Conservation (phyloP, 2,113 vertebrate species). For the Equus przewalskii region DNA sequence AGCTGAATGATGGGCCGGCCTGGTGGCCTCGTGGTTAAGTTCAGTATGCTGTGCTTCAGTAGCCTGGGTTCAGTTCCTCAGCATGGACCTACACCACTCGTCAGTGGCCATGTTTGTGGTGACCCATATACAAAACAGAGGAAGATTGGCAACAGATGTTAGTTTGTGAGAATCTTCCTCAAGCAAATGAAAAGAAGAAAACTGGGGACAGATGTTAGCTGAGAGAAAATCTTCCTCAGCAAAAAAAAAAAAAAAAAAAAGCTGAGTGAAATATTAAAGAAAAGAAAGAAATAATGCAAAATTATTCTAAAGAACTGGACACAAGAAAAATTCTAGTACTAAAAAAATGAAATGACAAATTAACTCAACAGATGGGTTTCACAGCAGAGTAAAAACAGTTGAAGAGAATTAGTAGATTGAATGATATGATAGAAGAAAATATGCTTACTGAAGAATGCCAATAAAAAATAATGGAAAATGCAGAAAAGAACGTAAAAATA, state of each 20-base stretch:
- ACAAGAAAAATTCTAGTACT: neutral
- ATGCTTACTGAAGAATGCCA: neutral
- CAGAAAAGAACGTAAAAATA: neutral
- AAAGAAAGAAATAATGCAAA: neutral
- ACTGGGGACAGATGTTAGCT: too few relatives aligned
- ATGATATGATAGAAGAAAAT: neutral
- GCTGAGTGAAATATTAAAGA: neutral
- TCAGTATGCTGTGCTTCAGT: too few relatives aligned
- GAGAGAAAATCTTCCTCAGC: too few relatives aligned
- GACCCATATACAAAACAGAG: too few relatives aligned
- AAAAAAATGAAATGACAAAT: conserved; percentile 8
- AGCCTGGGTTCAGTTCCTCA: too few relatives aligned
- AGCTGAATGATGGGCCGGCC: neutral
- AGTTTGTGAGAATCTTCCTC: too few relatives aligned
- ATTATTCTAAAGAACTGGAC: neutral
- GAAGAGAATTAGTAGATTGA: neutral
- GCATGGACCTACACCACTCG: too few relatives aligned
- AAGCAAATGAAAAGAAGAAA: too few relatives aligned
- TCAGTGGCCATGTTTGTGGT: too few relatives aligned
- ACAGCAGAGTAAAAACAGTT: neutral
- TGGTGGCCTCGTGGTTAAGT: too few relatives aligned
- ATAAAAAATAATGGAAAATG: neutral
- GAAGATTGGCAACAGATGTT: too few relatives aligned
- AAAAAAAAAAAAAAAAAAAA: neutral
- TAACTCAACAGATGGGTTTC: neutral